Evolutionary conservation across 2,797 vertebrate genomes (phyloP).

Genomic region (Bovichtus diacanthus): DNA sequence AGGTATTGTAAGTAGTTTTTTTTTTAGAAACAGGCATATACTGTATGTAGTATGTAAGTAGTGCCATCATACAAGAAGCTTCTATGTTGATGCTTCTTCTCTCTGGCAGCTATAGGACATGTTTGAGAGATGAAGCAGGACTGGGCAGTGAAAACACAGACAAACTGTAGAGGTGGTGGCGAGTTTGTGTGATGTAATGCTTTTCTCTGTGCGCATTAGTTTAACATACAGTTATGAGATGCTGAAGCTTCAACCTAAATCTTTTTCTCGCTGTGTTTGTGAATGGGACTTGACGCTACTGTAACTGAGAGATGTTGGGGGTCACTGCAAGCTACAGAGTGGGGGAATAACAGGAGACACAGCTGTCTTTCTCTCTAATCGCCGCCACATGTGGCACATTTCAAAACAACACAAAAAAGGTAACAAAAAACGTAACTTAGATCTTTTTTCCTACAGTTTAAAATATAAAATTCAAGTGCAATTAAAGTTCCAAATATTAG

Average conservation of each 20-base stretch:
- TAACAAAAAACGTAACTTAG: constrained; percentile 73
- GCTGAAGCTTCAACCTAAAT: background rate
- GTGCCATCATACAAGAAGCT: constrained; percentile 76
- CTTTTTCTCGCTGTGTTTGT: constrained; percentile 15
- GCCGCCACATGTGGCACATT: constrained; percentile 72
- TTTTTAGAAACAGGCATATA: constrained; percentile 38
- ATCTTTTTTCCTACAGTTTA: constrained; percentile 80
- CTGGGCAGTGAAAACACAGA: constrained; percentile 32
- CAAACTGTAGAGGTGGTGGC: constrained; percentile 25
- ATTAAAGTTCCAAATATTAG: constrained; percentile 90
- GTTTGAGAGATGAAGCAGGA: constrained; percentile 33
- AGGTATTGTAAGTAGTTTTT: constrained; percentile 23
- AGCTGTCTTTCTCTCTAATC: constrained; percentile 44
- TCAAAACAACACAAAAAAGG: constrained; percentile 80
- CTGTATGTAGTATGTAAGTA: constrained; percentile 35
- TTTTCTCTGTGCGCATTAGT: constrained; percentile 26
- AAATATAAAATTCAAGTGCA: constrained; percentile 91
- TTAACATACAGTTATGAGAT: constrained; percentile 16
- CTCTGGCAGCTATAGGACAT: constrained; percentile 65
- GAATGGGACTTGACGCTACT: constrained; percentile 17
- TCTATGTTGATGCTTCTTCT: constrained; percentile 53
- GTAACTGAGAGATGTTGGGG: constrained; percentile 2
- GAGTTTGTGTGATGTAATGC: background rate
- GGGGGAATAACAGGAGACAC: constrained; percentile 44
- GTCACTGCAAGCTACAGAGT: constrained; percentile 36